Conservation (phyloP, 1,140 invertebrate genomes). For the Anastrepha ludens region DNA sequence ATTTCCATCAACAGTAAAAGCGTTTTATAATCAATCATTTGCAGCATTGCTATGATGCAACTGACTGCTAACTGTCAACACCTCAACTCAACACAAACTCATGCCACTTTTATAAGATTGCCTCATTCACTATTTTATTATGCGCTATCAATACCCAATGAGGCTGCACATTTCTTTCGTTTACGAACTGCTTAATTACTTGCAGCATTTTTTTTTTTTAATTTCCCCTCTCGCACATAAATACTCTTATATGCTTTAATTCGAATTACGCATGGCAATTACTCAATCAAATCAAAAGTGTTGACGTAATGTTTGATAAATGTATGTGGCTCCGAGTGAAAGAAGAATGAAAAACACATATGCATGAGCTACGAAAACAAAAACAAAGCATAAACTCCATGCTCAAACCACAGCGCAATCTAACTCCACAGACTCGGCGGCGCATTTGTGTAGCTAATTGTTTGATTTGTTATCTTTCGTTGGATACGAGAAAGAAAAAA, state of each 20-base stretch:
- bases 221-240: not conserved
- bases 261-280: not conserved
- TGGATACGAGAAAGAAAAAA: no score
- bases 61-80: not conserved
- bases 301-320: constrained; percentile 43
- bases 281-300: constrained; percentile 42
- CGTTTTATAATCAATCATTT: constrained; percentile 33
- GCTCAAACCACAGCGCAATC: not conserved
- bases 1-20: not conserved
- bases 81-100: not conserved
- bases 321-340: not conserved
- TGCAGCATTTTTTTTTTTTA: not conserved
- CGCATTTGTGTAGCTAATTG: not conserved
- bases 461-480: constrained; percentile 3
- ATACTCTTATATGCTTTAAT: not conserved
- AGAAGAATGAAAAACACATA: not conserved
- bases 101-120: constrained; percentile 7
- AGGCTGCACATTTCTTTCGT: not conserved
- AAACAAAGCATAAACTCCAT: not conserved
- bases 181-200: constrained; percentile 11
- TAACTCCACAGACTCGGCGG: not conserved
- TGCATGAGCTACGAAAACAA: not conserved
- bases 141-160: not conserved
- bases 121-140: not conserved
- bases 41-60: constrained; percentile 2